Conservation (phyloP, 2,113 vertebrate genomes). For the Albula glossodonta region DNA sequence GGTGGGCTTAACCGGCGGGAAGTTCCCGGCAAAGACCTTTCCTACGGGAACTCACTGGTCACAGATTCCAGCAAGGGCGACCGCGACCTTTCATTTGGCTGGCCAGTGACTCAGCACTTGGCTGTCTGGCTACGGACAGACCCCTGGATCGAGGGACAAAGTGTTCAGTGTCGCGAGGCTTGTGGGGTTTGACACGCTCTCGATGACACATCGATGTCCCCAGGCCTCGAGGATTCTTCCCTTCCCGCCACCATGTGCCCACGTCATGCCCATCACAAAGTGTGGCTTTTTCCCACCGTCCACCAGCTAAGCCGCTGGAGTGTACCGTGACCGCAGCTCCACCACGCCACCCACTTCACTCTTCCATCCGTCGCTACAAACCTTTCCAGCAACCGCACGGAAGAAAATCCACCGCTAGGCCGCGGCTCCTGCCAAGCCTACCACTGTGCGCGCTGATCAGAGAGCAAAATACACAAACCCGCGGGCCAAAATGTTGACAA, state of each 20-base stretch:
- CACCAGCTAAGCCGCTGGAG: too few species aligned
- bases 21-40: slow-evolving; percentile 34
- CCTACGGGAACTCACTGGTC: slow-evolving; percentile 2
- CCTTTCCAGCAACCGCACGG: too few species aligned
- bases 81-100: background rate
- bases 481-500: background rate
- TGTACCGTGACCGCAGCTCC: too few species aligned
- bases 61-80: slow-evolving; percentile 30
- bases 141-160: background rate
- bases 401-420: too few species aligned
- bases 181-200: background rate
- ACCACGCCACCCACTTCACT: too few species aligned
- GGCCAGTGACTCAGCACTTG: background rate
- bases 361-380: too few species aligned
- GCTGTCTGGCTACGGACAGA: background rate
- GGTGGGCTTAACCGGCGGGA: background rate
- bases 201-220: background rate
- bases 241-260: too few species aligned
- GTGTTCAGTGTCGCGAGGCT: background rate
- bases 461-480: background rate
- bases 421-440: too few species aligned
- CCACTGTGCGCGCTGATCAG: background rate
- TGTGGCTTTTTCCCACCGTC: too few species aligned
- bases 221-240: background rate
- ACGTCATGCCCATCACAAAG: too few species aligned